Evolutionary conservation across 2,113 vertebrate genomes (phyloP).

Genomic region (Cyrtonyx montezumae): DNA sequence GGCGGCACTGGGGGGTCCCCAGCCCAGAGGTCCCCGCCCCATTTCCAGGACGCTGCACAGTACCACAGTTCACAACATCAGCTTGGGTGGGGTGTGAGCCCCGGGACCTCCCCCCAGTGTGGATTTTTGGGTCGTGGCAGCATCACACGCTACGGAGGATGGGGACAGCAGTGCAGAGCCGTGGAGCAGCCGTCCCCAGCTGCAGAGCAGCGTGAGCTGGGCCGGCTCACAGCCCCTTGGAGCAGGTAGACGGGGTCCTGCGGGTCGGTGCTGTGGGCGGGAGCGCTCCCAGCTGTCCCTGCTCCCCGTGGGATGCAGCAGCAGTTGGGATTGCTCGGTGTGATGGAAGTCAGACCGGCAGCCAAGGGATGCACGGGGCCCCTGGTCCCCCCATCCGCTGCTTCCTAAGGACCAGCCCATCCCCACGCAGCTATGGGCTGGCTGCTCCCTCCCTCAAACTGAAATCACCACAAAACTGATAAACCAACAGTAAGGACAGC

Average conservation of each 20-base stretch:
- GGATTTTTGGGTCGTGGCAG: too few species aligned
- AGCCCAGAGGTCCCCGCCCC: fast-evolving
- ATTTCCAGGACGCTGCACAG: neutral
- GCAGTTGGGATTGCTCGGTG: constrained; percentile 33
- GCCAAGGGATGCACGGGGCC: neutral
- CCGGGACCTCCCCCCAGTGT: neutral
- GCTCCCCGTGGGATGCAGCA: neutral
- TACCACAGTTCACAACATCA: neutral
- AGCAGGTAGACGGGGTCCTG: fast-evolving
- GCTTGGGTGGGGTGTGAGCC: neutral
- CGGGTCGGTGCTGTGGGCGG: neutral
- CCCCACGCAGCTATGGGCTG: neutral
- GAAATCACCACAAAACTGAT: neutral
- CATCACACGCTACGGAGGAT: fast-evolving
- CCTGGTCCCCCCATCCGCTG: neutral
- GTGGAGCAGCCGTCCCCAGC: neutral
- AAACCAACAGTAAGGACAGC: neutral
- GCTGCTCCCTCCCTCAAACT: neutral
- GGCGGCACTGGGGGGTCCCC: fast-evolving
- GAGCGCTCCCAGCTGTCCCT: constrained; percentile 17
- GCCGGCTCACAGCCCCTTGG: fast-evolving
- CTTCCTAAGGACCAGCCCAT: neutral
- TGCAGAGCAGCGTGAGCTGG: neutral
- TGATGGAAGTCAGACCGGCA: neutral
- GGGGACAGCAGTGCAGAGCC: neutral